These are phyloP conservation scores for Lepidurus arcticus DNA, from an alignment of 1,140 invertebrate species.

Conservation along the genomic window DNA sequence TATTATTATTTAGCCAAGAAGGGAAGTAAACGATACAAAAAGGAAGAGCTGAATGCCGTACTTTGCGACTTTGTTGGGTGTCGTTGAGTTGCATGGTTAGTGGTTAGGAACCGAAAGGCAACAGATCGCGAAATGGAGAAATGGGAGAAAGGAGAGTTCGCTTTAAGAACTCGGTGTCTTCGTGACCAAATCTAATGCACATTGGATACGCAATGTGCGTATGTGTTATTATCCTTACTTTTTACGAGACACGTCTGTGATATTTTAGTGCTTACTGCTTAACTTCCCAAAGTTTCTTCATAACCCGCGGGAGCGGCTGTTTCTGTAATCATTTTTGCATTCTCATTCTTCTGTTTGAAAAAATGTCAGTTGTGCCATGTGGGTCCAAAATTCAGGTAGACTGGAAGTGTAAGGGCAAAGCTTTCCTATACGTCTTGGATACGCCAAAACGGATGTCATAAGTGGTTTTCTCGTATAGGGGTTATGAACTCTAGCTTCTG, in stretches of 20 bases:
- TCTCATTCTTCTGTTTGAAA: neutral
- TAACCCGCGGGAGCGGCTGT: neutral
- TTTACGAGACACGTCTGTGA: constrained; percentile 2
- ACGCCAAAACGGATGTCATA: neutral
- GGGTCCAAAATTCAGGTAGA: neutral
- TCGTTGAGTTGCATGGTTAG: too few species aligned
- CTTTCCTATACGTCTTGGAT: neutral
- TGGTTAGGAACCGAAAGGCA: neutral
- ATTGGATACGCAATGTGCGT: neutral
- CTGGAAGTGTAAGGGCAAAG: neutral
- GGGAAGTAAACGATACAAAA: too few species aligned
- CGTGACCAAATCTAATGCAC: constrained; percentile 11
- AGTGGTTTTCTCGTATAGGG: neutral
- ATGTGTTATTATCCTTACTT: constrained; percentile 1
- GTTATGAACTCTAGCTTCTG: neutral
- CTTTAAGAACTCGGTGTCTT: neutral
- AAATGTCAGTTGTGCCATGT: neutral
- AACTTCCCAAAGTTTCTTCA: neutral
- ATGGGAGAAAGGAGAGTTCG: too few species aligned
- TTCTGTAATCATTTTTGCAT: too few species aligned
- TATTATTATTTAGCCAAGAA: too few species aligned
- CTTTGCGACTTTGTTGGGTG: too few species aligned
- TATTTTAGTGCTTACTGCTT: neutral
- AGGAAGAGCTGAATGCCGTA: too few species aligned
- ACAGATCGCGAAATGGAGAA: neutral